Evolutionary conservation across 2,888 invertebrate genomes (phyloP), one percentile per base, ranked within the genome.

Genomic region (Epiperipatus broadwayi): DNA sequence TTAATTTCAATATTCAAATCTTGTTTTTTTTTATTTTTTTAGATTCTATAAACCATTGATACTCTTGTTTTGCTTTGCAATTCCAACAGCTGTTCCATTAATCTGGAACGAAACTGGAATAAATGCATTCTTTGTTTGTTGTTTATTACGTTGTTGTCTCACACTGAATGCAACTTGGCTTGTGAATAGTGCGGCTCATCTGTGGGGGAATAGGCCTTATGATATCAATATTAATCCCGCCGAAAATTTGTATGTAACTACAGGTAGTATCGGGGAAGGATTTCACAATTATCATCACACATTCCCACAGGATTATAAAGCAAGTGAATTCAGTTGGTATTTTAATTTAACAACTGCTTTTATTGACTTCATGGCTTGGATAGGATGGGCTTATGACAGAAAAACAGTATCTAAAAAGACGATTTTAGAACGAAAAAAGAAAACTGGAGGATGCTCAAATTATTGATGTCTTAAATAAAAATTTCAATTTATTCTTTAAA

Each of bases 201-300:
- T 83, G 67, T 87, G 78, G 71, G 89, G 89, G n/a, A 73, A 74
- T 49, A 75, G 74, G 53, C 89, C 91, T 0, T 91, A 87, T 54
- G 89, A 91, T 60, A 75, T n/a, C n/a, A n/a, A 14, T 14, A 45
- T 45, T 19, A 39, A 41, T 12, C 44, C 44, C 10, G 3, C 42
- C 10, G 42, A 45, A 28, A 45, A 45, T 22, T 7, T 21, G 8
- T 2, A 34, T 2, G 33, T 25, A 2, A 14, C 27, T 3, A 15
- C 18, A n/a, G 4, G 10, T 3, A 39, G 25, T 14, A 10, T 36
- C 10, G 46, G 83, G 1, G 83, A 83, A 58, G 87, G 87, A 3
- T 89, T 81, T 78, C 87, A 87, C 63, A 87, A 87, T 61, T 87
- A 81, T 59, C 87, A 87, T 56, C 87, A 87, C 60, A 75, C 77